Evolutionary conservation across 2,113 vertebrate species (phyloP).

Genomic region (Dolichotis patagonum): DNA sequence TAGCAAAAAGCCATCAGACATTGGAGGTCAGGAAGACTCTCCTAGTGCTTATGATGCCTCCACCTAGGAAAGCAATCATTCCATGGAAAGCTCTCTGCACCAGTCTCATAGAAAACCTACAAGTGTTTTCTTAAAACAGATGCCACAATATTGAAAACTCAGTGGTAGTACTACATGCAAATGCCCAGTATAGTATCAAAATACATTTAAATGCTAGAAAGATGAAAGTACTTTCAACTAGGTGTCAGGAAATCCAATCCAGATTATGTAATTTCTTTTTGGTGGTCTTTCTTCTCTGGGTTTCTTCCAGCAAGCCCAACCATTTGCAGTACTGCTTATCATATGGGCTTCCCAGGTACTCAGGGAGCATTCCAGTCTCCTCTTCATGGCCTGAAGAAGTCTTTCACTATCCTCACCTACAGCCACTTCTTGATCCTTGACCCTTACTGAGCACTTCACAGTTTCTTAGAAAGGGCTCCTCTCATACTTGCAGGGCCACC

Average conservation of each 20-base stretch:
- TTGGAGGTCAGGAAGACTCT: neutral
- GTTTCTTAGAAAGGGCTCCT: neutral
- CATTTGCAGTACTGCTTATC: neutral
- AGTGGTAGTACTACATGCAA: neutral
- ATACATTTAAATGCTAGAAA: neutral
- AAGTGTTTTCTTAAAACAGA: neutral
- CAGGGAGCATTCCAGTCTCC: neutral
- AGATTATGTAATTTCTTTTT: neutral
- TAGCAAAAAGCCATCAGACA: neutral
- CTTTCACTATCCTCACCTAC: neutral
- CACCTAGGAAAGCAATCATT: neutral
- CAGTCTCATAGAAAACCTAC: neutral
- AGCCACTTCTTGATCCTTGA: neutral
- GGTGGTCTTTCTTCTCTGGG: neutral
- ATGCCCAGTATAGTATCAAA: neutral
- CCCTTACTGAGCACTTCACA: neutral
- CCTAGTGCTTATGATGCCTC: neutral
- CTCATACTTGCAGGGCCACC: neutral
- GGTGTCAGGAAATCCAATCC: neutral
- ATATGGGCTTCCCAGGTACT: neutral
- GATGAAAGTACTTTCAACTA: neutral
- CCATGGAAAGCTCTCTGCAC: neutral
- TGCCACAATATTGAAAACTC: neutral
- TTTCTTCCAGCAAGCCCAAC: neutral
- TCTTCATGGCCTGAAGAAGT: neutral